Base-by-base conservation (phyloP, 53 echinoderm and acorn worm species). In the Henricia sp. region DNA sequence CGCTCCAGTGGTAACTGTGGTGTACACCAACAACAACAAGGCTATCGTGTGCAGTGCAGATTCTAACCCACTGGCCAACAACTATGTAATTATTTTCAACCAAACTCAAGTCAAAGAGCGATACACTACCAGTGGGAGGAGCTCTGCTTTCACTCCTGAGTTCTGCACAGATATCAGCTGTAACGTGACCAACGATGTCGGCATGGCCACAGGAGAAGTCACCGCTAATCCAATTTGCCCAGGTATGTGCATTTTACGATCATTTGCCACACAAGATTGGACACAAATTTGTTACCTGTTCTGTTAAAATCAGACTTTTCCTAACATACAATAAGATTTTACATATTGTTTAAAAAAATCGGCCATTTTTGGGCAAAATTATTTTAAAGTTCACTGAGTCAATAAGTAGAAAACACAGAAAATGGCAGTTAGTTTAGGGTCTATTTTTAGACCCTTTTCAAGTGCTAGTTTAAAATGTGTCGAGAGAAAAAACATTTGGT, bases 41-140 rank as follows among this genome's bases (percentile, higher is more conserved):
- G 40, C 24, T 74, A 12, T 55, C 39, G n/a, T 74, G 74, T 4
- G 53, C 74, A 54, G n/a, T n/a, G 30, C 74, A 12, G 39, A 38
- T 28, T 54, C 74, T 27, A 74, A 74, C 55, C 74, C 74, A 19
- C 4, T 27, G 25, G 74, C 56, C 21, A 26, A 11, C 2, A 6
- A 23, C 23, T 52, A 74, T 37, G 37, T 13, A 38, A 74, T 74
- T 39, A 74, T 38, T 37, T 56, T 37, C 54, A 74, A 56, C 24
- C 54, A 40, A 23, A 74, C 54, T 1, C 9, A 74, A 19, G 21
- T 67, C 25, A 0, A 21, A 3, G 14, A 40, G 2, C 5, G 19
- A 27, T 74, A 24, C 27, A 56, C 57, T 11, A 39, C 14, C 54
- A 74, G 39, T 23, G 21, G n/a, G 24, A 17, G 17, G 20, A 1